Base-by-base conservation (phyloP, 2,888 invertebrate genomes). In the Cantharis rustica region DNA sequence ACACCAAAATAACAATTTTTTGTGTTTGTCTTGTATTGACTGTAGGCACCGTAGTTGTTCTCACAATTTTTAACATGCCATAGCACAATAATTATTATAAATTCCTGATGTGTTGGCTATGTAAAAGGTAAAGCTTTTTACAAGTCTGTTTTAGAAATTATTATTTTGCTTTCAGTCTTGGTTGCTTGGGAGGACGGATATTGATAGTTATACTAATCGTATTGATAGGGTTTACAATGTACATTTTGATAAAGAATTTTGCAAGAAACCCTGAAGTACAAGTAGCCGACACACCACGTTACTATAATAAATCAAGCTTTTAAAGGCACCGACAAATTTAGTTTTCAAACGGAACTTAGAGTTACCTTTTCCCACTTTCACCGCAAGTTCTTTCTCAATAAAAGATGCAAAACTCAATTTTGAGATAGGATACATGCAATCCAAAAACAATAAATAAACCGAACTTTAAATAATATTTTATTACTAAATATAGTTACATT, bases 401-500 rank as follows among this genome's bases (percentile, higher is more conserved):
- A n/a, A n/a, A 7, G n/a, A 47, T 47, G n/a, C 5, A 47, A n/a
- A 47, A 47, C n/a, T 47, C 47, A n/a, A n/a, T n/a, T 47, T 13
- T 31, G 13, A 13, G 1, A 31, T 9, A 23, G 9, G 13, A 13
- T n/a, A 13, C 31, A 31, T 31, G 5, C 13, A 13, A 31, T 31
- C 4, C 7, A 7, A 47, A n/a, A 2, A 47, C n/a, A n/a, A n/a
- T 47, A n/a, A 47, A 47, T 47, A 47, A 1, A n/a, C 47, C 0
- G 2, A 47, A 47, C 10, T 66, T 66, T 11, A 66, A 66, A 15
- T 66, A 66, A 66, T 66, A 17, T 66, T 66, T 66, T 66, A 66
- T 66, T 66, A 66, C 64, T 66, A 66, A 66, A 66, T 23, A 66
- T 66, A 66, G 17, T 66, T 66, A 66, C 64, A 16, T 47, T 66